Evolutionary conservation across 1,140 invertebrate species (phyloP).

Genomic region (Diuraphis noxia): DNA sequence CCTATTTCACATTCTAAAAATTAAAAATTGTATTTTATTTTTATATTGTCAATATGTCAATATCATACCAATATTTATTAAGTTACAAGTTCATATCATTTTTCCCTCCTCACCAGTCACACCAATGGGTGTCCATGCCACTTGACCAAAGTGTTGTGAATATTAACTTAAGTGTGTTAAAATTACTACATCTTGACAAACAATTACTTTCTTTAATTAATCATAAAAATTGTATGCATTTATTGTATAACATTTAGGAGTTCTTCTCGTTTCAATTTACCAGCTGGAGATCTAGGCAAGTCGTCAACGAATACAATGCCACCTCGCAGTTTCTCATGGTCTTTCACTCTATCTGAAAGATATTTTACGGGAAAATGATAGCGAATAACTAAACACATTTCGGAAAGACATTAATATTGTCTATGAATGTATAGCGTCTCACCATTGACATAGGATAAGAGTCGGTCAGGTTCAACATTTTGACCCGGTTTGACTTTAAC

Average conservation of each 20-base stretch:
- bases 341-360: background rate
- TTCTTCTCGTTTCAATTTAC: constrained; percentile 22
- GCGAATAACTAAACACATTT: background rate
- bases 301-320: constrained; percentile 13
- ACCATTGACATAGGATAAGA: constrained; percentile 2
- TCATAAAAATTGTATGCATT: background rate
- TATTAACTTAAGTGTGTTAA: too few species aligned
- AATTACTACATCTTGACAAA: too few species aligned
- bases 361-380: background rate
- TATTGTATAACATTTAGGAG: background rate
- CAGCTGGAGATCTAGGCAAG: background rate
- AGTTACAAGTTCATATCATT: too few species aligned
- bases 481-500: background rate
- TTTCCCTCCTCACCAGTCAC: too few species aligned
- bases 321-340: background rate
- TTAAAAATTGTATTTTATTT: too few species aligned
- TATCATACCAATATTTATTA: too few species aligned
- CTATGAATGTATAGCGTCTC: background rate
- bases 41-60: too few species aligned
- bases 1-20: too few species aligned
- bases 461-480: background rate
- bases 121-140: too few species aligned
- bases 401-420: background rate
- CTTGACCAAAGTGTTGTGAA: too few species aligned
- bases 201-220: background rate